Evolutionary conservation across 2,113 vertebrate genomes (phyloP).

Genomic region (Rhizomys pruinosus): DNA sequence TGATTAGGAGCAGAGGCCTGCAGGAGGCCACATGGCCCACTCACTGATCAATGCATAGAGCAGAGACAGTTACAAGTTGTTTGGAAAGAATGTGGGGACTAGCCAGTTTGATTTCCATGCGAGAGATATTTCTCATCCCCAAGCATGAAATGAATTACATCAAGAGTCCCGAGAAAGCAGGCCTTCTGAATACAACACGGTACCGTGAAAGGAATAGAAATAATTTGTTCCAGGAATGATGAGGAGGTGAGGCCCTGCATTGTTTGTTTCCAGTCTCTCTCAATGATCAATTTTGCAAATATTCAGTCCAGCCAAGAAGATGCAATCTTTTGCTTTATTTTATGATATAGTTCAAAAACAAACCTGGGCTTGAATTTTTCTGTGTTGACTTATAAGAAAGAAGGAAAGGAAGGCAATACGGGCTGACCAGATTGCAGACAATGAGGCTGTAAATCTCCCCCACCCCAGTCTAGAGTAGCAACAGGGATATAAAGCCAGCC

Average conservation of each 20-base stretch:
- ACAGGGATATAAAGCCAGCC: neutral
- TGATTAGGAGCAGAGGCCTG: conserved; percentile 65
- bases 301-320: neutral
- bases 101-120: conserved; percentile 79
- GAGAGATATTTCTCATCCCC: conserved; percentile 79
- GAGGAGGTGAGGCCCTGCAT: neutral
- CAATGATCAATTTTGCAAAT: conserved; percentile 25
- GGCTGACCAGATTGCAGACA: neutral
- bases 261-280: conserved; percentile 25
- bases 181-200: conserved; percentile 70
- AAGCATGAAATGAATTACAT: conserved; percentile 81
- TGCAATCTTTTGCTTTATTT: neutral
- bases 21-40: conserved; percentile 48
- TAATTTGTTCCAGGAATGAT: neutral
- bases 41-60: conserved; percentile 70
- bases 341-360: conserved; percentile 37
- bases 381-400: conserved; percentile 24
- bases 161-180: conserved; percentile 80
- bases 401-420: neutral
- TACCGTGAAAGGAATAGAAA: neutral
- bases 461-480: neutral
- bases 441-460: neutral
- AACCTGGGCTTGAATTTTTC: conserved; percentile 51
- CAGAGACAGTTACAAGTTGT: conserved; percentile 75
- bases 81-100: conserved; percentile 72